phyloP scores from a whole-genome alignment of 1,140 invertebrate genomes.

The Mycetomoellerius zeteki region DNA sequence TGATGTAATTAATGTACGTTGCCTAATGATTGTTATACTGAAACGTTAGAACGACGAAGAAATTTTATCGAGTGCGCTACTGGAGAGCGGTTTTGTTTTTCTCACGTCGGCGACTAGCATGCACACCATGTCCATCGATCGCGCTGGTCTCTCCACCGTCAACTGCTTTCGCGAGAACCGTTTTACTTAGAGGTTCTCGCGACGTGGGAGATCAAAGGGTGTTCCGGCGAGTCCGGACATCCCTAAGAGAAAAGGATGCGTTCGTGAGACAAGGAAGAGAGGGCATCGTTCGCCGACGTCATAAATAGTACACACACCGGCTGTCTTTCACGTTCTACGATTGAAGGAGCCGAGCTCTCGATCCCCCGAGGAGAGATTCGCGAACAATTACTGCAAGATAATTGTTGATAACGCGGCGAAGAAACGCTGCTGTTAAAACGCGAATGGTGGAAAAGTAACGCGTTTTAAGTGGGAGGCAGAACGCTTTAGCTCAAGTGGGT shows the following conservation, averaged over 20 bases:
- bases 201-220: not conserved
- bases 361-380: slow-evolving; percentile 53
- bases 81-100: slow-evolving; percentile 81
- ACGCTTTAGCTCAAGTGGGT: not conserved
- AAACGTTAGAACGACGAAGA: slow-evolving; percentile 77
- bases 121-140: slow-evolving; percentile 52
- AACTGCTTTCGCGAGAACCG: not conserved
- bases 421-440: not conserved
- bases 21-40: slow-evolving; percentile 79
- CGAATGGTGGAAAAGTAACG: not conserved
- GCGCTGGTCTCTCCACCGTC: not conserved
- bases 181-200: slow-evolving; percentile 22
- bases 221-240: slow-evolving; percentile 45
- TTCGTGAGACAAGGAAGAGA: slow-evolving; percentile 57
- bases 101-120: slow-evolving; percentile 65
- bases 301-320: slow-evolving; percentile 82
- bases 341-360: slow-evolving; percentile 82
- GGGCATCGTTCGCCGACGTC: slow-evolving; percentile 67
- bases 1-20: slow-evolving; percentile 82
- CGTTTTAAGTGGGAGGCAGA: not conserved
- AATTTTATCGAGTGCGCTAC: slow-evolving; percentile 83
- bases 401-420: not conserved
- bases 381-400: slow-evolving; percentile 11
- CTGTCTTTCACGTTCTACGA: slow-evolving; percentile 85
- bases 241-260: not conserved